A percentile compares a stretch with the other conserved stretches of the same genome.
phyloP scores from a whole-genome alignment of 2,797 vertebrate genomes.

The Anguilla obscura region DNA sequence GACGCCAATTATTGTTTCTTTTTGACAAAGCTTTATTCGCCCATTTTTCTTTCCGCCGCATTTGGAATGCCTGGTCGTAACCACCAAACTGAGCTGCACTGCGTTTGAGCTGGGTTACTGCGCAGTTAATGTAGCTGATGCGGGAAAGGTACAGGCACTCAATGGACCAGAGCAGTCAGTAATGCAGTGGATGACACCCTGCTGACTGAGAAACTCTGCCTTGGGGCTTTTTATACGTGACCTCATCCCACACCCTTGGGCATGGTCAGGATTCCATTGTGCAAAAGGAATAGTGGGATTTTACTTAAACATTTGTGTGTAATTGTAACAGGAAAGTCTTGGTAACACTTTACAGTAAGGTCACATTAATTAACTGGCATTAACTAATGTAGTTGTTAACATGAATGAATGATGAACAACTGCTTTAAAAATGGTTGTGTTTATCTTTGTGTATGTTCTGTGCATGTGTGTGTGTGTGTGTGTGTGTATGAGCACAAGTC shows the following conservation, averaged over 20 bases:
- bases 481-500: neutral
- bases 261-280: neutral
- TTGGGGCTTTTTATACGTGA: neutral
- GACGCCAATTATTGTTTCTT: neutral
- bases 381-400: no score
- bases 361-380: no score
- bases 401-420: no score
- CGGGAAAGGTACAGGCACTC: neutral
- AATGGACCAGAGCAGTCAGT: neutral
- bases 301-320: neutral
- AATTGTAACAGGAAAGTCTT: no score
- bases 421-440: no score
- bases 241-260: neutral
- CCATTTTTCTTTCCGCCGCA: neutral
- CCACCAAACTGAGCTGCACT: neutral
- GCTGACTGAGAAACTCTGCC: neutral
- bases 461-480: neutral
- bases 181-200: neutral
- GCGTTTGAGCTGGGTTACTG: neutral
- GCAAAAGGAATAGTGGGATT: neutral
- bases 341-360: no score
- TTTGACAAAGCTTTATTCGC: constrained; percentile 1
- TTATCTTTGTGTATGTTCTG: no score
- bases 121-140: neutral
- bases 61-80: neutral